Percentiles rank a stretch among this genome's conserved stretches.
These are phyloP conservation scores for Chelonus formosanus DNA, from an alignment of 2,888 invertebrate species.

Conservation along the genomic window DNA sequence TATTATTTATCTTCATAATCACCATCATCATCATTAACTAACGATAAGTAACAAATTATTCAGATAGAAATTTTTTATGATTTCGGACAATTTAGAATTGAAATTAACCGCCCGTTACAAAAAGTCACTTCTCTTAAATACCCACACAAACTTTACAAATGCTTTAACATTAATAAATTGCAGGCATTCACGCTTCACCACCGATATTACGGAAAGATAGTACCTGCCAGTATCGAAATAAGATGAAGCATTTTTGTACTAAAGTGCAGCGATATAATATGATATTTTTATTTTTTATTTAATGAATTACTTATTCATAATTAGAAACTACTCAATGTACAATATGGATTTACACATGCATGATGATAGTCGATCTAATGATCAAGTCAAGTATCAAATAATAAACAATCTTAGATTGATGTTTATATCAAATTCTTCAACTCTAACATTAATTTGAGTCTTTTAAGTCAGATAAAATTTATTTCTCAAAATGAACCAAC, in stretches of 20 bases:
- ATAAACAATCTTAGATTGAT: no score
- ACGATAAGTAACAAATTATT: constrained; percentile 37
- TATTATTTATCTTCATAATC: constrained; percentile 19
- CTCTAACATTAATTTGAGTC: no score
- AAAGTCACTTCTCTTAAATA: neutral
- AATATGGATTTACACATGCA: constrained; percentile 52
- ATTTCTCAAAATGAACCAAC: no score
- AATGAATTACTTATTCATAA: constrained; percentile 27
- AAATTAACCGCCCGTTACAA: constrained; percentile 36
- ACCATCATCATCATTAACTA: no score
- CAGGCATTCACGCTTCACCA: constrained; percentile 53
- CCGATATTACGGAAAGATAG: constrained; percentile 51
- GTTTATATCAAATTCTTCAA: no score
- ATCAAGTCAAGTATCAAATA: no score
- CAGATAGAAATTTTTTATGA: constrained; percentile 32
- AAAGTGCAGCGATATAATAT: constrained; percentile 63
- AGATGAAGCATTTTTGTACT: constrained; percentile 62
- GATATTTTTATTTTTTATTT: constrained; percentile 39
- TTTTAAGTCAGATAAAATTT: no score
- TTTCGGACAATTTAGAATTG: constrained; percentile 36
- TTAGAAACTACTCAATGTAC: constrained; percentile 56
- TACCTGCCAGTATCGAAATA: constrained; percentile 55
- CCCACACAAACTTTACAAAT: constrained; percentile 45
- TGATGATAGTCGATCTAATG: constrained; percentile 41
- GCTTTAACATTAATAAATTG: constrained; percentile 47